Conservation (phyloP, 2,888 invertebrate species). For the Allacma fusca region DNA sequence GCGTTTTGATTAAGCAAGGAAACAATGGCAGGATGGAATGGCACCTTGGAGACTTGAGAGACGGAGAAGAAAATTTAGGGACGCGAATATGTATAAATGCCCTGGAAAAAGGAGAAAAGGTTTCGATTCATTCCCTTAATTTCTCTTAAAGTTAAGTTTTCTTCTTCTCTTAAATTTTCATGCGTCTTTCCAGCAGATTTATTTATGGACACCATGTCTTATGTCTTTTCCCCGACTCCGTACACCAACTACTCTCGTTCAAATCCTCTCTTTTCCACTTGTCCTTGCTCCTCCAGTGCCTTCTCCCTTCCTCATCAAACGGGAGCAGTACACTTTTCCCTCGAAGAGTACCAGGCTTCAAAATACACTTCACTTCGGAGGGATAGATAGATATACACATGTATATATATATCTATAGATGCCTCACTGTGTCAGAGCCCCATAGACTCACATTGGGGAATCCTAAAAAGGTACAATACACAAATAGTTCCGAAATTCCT, state of each 20-base stretch:
- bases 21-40: constrained; percentile 60
- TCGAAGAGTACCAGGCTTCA: too few species aligned
- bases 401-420: too few species aligned
- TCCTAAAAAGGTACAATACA: too few species aligned
- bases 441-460: too few species aligned
- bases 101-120: constrained; percentile 43
- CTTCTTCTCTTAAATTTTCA: constrained; percentile 59
- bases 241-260: background rate
- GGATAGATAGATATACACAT: too few species aligned
- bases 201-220: constrained; percentile 53
- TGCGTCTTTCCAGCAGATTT: constrained; percentile 54
- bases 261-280: background rate
- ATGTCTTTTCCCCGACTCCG: constrained; percentile 30
- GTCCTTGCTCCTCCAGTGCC: background rate
- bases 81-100: constrained; percentile 54
- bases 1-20: constrained; percentile 62
- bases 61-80: constrained; percentile 58
- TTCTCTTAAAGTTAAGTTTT: constrained; percentile 60
- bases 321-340: too few species aligned
- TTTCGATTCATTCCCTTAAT: constrained; percentile 60
- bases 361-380: too few species aligned
- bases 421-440: too few species aligned
- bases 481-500: too few species aligned
- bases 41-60: constrained; percentile 57
- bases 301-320: background rate